These are phyloP conservation scores for Drosophila murphyi DNA, from an alignment of 1,140 invertebrate genomes.

Conservation along the genomic window DNA sequence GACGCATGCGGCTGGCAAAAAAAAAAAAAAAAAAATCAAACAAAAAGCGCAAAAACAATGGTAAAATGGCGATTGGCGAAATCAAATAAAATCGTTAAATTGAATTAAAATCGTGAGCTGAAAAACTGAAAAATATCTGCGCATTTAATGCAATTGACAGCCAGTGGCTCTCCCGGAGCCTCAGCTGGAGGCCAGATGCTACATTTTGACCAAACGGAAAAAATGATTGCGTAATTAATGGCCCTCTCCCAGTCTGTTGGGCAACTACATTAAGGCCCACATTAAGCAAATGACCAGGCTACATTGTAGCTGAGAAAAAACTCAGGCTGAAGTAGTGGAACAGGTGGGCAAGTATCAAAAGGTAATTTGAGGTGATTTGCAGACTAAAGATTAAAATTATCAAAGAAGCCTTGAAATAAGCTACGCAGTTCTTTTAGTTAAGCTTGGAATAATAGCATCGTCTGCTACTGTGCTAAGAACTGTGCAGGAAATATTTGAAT, in stretches of 20 bases:
- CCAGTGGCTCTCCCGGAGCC: slow-evolving; percentile 12
- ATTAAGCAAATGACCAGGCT: slow-evolving; percentile 65
- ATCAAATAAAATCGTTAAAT: slow-evolving; percentile 83
- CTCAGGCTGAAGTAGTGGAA: background rate
- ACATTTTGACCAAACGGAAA: slow-evolving; percentile 10
- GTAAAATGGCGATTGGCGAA: slow-evolving; percentile 53
- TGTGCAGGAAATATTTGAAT: background rate
- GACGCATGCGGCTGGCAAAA: slow-evolving; percentile 41
- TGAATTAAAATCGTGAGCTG: slow-evolving; percentile 78
- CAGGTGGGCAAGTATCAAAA: background rate
- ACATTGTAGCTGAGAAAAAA: background rate
- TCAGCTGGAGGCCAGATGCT: slow-evolving; percentile 27
- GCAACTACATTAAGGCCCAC: slow-evolving; percentile 68
- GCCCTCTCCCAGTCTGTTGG: slow-evolving; percentile 46
- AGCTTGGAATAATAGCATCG: too few relatives aligned
- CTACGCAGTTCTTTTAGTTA: too few relatives aligned
- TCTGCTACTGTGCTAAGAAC: too few relatives aligned
- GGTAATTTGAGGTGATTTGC: background rate
- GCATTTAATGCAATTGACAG: slow-evolving; percentile 75
- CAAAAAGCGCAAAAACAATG: slow-evolving; percentile 35
- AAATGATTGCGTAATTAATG: slow-evolving; percentile 68
- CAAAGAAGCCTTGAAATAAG: background rate
- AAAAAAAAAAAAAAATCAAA: background rate
- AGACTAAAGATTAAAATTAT: slow-evolving; percentile 8
- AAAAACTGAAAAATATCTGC: slow-evolving; percentile 70